phyloP scores from a whole-genome alignment of 2,888 invertebrate genomes.

The Mimachlamys varia region DNA sequence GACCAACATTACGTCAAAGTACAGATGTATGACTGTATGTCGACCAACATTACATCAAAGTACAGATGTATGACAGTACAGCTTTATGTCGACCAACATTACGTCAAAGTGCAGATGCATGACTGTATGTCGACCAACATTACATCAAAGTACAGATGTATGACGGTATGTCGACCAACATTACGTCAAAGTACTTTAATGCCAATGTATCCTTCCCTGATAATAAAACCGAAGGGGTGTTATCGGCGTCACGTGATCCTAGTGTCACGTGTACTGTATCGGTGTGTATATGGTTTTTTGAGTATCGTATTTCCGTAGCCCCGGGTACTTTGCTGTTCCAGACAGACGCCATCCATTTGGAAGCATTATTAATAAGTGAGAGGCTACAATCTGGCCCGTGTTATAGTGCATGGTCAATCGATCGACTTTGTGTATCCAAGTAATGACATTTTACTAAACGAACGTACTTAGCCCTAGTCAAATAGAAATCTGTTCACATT shows the following conservation, averaged over 20 bases:
- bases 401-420: background rate
- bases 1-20: too few relatives aligned
- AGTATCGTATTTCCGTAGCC: background rate
- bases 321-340: background rate
- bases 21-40: too few relatives aligned
- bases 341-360: background rate
- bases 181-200: too few relatives aligned
- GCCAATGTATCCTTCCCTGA: too few relatives aligned
- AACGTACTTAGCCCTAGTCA: background rate
- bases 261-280: background rate
- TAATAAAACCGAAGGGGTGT: background rate
- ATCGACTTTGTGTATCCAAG: background rate
- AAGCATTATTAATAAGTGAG: conserved; percentile 19
- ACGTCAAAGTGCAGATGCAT: too few relatives aligned
- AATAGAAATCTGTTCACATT: background rate
- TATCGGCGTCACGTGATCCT: background rate
- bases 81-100: too few relatives aligned
- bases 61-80: too few relatives aligned
- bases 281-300: background rate
- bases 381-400: background rate
- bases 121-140: too few relatives aligned
- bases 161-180: too few relatives aligned
- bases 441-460: background rate
- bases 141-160: too few relatives aligned
- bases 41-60: too few relatives aligned